Evolutionary conservation across 1,140 invertebrate species (phyloP).

Genomic region (Cyrtorhinus lividipennis): DNA sequence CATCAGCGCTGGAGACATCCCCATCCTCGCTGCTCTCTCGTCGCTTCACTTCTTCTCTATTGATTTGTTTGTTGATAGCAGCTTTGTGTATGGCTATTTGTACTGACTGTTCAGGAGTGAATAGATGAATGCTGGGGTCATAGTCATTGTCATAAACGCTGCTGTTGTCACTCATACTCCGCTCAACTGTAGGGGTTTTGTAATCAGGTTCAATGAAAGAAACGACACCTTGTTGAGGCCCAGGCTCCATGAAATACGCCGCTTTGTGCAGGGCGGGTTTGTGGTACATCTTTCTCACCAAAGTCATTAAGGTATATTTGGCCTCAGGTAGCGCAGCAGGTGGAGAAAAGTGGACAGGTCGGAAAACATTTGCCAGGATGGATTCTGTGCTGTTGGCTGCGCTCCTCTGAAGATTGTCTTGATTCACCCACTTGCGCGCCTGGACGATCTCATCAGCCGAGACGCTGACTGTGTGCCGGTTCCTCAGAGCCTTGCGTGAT

Average conservation of each 20-base stretch:
- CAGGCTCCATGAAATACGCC: slow-evolving; percentile 17
- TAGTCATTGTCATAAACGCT: slow-evolving; percentile 27
- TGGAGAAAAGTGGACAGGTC: slow-evolving; percentile 19
- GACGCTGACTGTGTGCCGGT: slow-evolving; percentile 65
- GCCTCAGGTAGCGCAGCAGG: slow-evolving; percentile 1
- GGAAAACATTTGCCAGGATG: slow-evolving; percentile 17
- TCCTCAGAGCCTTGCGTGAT: slow-evolving; percentile 24
- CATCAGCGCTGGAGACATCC: slow-evolving; percentile 26
- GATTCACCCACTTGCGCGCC: slow-evolving; percentile 54
- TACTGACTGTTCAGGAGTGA: slow-evolving; percentile 30
- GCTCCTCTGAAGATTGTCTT: slow-evolving; percentile 25
- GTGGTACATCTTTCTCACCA: not conserved
- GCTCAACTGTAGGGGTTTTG: not conserved
- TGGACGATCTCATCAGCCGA: slow-evolving; percentile 59
- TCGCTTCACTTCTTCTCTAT: slow-evolving; percentile 21
- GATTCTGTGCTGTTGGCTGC: slow-evolving; percentile 11
- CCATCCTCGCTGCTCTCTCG: slow-evolving; percentile 23
- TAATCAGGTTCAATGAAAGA: slow-evolving; percentile 11
- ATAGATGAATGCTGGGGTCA: slow-evolving; percentile 30
- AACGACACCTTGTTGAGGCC: slow-evolving; percentile 13
- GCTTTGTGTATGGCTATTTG: slow-evolving; percentile 34
- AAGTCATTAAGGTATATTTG: slow-evolving; percentile 2
- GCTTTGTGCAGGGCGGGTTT: slow-evolving; percentile 18
- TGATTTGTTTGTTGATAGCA: slow-evolving; percentile 33
- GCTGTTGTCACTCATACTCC: slow-evolving; percentile 10